Evolutionary conservation across 2,888 invertebrate genomes (phyloP), one percentile per base, ranked within the genome.

Genomic region (Tenthredo distinguenda): DNA sequence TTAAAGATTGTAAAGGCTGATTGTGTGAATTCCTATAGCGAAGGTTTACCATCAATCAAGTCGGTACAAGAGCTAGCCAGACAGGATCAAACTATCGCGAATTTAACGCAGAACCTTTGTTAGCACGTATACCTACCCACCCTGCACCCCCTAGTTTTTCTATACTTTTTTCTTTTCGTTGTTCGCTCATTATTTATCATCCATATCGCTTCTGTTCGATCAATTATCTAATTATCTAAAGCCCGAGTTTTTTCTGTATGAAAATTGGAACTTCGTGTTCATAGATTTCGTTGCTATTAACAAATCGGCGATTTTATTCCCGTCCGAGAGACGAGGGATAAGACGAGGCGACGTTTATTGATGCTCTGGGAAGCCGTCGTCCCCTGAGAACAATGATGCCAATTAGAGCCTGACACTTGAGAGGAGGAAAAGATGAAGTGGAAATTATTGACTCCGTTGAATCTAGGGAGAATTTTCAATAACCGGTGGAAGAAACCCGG

Each of bases 1-100:
- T 62, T 58, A n/a, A 81, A 81, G 81, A 81, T 81, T 81, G 58
- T 40, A 55, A 55, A 77, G 77, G 50, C 55, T 77, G 50, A 40
- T 21, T 40, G 47, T 40, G 31, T 26, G 34, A 18, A 74, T 50
- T 50, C 77, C 34, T 18, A 18, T 55, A 47, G 50, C 18, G 50
- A 12, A 47, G n/a, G 37, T 26, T 77, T 18, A 15, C 62, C 81
- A 81, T 81, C 81, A 34, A 81, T 58, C 58, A 81, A 62, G 37
- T 34, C 9, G 31, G 31, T 34, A 43, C 43, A 74, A 40, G 43
- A 43, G 43, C 21, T 43, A 43, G 26, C 72, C 21, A 43, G 37
- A 74, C 43, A 74, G 43, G 72, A 43, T 74, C 72, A 74, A 43
- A 74, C 37, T 43, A 74, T 40, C 72, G 72, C 18, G 21, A 43